These are phyloP conservation scores for Galagoides demidoff DNA, from an alignment of 2,797 vertebrate species.

Conservation along the genomic window DNA sequence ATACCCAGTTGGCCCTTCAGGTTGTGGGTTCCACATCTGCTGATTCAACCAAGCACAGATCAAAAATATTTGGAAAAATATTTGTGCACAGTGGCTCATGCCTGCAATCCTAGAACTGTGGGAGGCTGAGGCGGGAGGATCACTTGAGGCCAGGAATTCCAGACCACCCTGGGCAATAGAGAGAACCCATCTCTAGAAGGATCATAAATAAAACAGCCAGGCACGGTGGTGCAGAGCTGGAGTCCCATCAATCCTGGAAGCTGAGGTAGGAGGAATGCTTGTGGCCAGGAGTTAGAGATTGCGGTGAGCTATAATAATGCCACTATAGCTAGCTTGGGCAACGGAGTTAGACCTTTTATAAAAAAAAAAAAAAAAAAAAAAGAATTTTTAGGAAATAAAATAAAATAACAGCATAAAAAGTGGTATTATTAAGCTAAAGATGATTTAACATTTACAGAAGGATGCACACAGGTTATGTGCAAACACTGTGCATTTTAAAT, in stretches of 20 bases:
- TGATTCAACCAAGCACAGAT: background rate
- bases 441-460: background rate
- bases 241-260: background rate
- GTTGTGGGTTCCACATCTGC: background rate
- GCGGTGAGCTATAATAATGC: background rate
- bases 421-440: background rate
- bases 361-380: background rate
- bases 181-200: background rate
- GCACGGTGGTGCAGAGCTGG: background rate
- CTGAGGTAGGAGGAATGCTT: background rate
- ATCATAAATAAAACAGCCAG: background rate
- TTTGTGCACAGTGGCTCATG: background rate
- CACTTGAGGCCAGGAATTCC: background rate
- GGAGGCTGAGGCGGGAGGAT: background rate
- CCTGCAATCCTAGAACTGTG: background rate
- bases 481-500: background rate
- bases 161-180: background rate
- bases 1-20: background rate
- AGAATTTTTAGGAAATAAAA: background rate
- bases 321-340: background rate
- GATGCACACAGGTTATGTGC: background rate
- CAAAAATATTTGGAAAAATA: background rate
- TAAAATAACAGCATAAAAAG: background rate
- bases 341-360: background rate
- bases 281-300: background rate